Conservation (phyloP, 2,797 vertebrate genomes). For the Selene dorsalis region DNA sequence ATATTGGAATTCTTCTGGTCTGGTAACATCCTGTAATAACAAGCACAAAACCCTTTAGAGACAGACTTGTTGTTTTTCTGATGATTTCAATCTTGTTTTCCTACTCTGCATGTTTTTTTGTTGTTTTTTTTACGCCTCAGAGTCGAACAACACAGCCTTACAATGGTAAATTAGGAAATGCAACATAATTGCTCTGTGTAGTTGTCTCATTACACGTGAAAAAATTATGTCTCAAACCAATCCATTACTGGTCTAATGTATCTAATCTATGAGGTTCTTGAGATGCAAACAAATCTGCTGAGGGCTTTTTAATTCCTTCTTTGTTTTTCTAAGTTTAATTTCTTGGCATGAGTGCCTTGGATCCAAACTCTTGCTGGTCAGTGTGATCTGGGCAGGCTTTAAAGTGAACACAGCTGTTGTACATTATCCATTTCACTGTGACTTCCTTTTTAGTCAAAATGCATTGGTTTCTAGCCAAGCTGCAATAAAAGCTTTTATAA, state of each 20-base stretch:
- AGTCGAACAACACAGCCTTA: constrained; percentile 30
- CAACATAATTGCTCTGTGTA: constrained; percentile 15
- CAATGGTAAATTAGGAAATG: constrained; percentile 33
- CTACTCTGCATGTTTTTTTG: constrained; percentile 18
- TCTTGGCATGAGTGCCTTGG: neutral
- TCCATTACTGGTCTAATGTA: constrained; percentile 9
- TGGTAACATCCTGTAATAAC: constrained; percentile 56
- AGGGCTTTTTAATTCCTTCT: constrained; percentile 12
- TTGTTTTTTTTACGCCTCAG: neutral
- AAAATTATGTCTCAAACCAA: constrained; percentile 10
- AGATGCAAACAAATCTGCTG: constrained; percentile 10
- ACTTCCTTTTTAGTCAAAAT: constrained; percentile 6
- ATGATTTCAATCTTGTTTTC: constrained; percentile 46
- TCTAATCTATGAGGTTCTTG: constrained; percentile 1
- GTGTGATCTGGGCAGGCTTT: neutral
- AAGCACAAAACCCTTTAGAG: constrained; percentile 38
- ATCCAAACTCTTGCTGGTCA: neutral
- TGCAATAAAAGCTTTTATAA: constrained; percentile 8
- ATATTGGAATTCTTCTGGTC: constrained; percentile 57
- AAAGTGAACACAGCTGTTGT: neutral
- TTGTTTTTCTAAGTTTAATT: neutral
- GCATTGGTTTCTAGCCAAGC: neutral
- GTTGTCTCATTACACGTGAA: constrained; percentile 18
- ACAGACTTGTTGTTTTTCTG: constrained; percentile 32
- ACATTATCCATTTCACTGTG: neutral